Evolutionary conservation across 2,113 vertebrate species (phyloP).

Genomic region (Alosa alosa): DNA sequence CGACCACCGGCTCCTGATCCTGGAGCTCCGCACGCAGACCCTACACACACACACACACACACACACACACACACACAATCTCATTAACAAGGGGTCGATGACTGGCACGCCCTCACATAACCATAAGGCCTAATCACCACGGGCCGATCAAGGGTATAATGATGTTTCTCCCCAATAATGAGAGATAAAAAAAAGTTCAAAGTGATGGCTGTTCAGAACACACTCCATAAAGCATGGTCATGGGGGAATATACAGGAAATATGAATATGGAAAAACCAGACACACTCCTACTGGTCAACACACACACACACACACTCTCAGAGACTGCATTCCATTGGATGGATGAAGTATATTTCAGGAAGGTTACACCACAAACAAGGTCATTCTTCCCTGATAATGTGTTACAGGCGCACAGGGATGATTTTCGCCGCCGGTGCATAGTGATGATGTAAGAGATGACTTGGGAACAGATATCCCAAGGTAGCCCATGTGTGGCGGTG

Average conservation of each 20-base stretch:
- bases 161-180: neutral
- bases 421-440: neutral
- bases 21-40: slow-evolving; percentile 82
- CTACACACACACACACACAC: slow-evolving; percentile 65
- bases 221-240: neutral
- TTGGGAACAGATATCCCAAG: neutral
- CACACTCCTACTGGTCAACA: neutral
- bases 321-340: neutral
- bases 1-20: slow-evolving; percentile 83
- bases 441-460: neutral
- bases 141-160: neutral
- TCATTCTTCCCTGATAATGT: neutral
- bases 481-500: neutral
- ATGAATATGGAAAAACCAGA: neutral
- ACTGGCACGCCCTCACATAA: neutral
- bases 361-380: neutral
- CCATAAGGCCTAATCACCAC: neutral
- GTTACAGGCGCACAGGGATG: neutral
- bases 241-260: slow-evolving; percentile 16
- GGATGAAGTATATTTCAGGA: neutral
- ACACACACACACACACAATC: neutral
- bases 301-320: no score
- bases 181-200: neutral
- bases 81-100: no score
- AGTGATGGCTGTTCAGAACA: neutral